Evolutionary conservation across 2,113 vertebrate genomes (phyloP).

Genomic region (Anarrhichthys ocellatus): DNA sequence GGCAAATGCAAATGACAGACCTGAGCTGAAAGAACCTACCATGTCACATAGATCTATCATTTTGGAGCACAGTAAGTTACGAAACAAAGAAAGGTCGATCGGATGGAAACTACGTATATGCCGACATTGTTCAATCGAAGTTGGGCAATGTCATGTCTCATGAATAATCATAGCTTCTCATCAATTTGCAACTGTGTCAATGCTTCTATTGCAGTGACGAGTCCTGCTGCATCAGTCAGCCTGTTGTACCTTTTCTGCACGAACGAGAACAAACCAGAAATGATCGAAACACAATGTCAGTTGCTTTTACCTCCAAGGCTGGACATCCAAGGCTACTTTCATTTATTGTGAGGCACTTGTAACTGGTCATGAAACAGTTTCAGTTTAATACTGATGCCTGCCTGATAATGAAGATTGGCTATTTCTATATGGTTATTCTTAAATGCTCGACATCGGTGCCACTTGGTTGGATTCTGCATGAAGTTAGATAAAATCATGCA

Average conservation of each 20-base stretch:
- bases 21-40: not conserved
- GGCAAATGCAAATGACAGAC: not conserved
- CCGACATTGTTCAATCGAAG: not conserved
- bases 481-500: not conserved
- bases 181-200: not conserved
- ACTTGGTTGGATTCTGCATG: not conserved
- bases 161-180: not conserved
- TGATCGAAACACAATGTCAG: not conserved
- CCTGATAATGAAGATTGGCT: not conserved
- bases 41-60: not conserved
- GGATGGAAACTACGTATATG: not conserved
- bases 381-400: not conserved
- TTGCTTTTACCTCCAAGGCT: not conserved
- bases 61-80: not conserved
- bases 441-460: not conserved
- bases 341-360: not conserved
- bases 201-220: no score
- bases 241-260: no score
- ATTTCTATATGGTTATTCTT: not conserved
- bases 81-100: not conserved
- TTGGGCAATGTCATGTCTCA: not conserved
- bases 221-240: no score
- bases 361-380: not conserved
- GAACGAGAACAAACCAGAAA: no score
- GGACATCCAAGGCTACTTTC: not conserved